phyloP scores from a whole-genome alignment of 1,140 invertebrate species.

The Ptiloglossa arizonensis region DNA sequence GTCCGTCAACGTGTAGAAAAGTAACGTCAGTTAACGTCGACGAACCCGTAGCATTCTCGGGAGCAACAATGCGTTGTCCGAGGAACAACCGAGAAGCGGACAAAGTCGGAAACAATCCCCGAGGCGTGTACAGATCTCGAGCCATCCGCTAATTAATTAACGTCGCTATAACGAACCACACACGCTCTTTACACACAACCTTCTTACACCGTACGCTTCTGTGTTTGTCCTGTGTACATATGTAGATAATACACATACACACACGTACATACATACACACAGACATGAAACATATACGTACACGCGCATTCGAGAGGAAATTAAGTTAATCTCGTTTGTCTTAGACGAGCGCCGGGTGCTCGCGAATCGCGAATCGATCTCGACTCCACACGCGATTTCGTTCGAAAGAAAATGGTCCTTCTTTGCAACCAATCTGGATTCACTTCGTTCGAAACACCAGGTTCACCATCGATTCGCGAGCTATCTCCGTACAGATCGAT shows the following conservation, averaged over 20 bases:
- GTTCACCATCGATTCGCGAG: too few relatives aligned
- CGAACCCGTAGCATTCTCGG: not conserved
- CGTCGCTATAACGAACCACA: constrained; percentile 62
- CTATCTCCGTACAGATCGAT: not conserved
- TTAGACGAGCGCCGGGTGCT: constrained; percentile 48
- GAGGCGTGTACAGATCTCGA: constrained; percentile 44
- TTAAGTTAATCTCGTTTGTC: constrained; percentile 71
- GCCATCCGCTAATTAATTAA: constrained; percentile 70
- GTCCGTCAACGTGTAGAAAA: not conserved
- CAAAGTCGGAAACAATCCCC: constrained; percentile 1
- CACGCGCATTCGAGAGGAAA: constrained; percentile 54
- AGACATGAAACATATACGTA: not conserved
- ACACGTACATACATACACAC: not conserved
- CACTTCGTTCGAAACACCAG: too few relatives aligned
- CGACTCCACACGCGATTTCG: constrained; percentile 1
- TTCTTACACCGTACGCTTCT: constrained; percentile 71
- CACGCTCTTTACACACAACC: constrained; percentile 44
- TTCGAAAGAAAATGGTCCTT: constrained; percentile 1
- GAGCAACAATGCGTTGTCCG: not conserved
- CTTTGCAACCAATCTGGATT: constrained; percentile 9
- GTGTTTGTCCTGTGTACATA: constrained; percentile 77
- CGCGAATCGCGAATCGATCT: constrained; percentile 35
- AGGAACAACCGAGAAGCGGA: not conserved
- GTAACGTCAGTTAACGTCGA: not conserved
- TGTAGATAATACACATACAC: constrained; percentile 74